Base-by-base conservation (phyloP, 2,888 invertebrate genomes). In the Nephrotoma guestfalica region DNA sequence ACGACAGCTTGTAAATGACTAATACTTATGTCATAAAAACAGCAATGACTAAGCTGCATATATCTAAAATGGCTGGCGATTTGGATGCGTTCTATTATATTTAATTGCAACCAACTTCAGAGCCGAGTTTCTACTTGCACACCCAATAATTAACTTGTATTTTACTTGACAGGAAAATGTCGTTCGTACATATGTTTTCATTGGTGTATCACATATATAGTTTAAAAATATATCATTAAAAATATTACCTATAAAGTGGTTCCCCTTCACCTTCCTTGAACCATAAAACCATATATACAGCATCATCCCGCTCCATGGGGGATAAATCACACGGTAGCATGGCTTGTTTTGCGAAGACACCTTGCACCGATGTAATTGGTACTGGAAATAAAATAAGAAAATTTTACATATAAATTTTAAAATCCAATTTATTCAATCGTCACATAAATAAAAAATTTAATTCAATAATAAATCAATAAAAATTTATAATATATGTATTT, bases 221-320 rank as follows among this genome's bases (percentile, higher is more conserved):
- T n/a, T 41, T 41, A 41, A 86, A 57, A 86, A 41, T 45, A 47
- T 84, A 87, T 45, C 85, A 86, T 30, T 30, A 30, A 30, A 30
- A 30, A 86, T 88, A 91, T 92, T 91, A 97, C 97, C 96, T 97
- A 92, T 96, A 97, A 88, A 97, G 92, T 41, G 97, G 97, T 90
- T 96, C 96, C 45, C 95, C 95, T 88, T 95, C 96, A 71, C 95
- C 94, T 91, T 96, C 96, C 90, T 96, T 96, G 92, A 96, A 97
- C 97, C 97, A 97, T 51, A 97, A 93, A 88, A 97, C 97, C 96
- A 97, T 96, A 89, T 95, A 95, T 86, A 97, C 96, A 41, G 95
- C 94, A 91, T 97, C 97, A 89, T 96, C 95, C 86, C 95, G 93
- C 89, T 96, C 94, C 88, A 94, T 93, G 7, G 97, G 95, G 89